phyloP scores from a whole-genome alignment of 2,888 invertebrate species.

The Podotricha telesiphe region DNA sequence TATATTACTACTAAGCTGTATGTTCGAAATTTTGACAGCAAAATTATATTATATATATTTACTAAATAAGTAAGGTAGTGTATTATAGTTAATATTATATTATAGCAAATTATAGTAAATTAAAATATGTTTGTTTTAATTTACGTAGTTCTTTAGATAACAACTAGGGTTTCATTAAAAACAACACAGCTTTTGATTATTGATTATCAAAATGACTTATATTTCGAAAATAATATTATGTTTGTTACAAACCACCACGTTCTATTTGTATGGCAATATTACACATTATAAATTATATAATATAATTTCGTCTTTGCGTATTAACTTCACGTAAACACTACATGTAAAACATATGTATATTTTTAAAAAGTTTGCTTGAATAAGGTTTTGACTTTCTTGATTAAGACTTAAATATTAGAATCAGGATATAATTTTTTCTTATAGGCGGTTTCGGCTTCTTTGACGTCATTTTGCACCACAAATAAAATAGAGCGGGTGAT shows the following conservation, averaged over 20 bases:
- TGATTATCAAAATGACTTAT: neutral
- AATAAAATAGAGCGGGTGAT: neutral
- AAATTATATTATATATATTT: no score
- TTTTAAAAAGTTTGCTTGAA: no score
- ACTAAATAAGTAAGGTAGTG: no score
- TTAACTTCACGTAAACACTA: no score
- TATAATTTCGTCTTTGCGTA: no score
- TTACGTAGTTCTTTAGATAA: neutral
- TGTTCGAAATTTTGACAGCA: no score
- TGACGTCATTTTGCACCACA: neutral
- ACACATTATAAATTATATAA: no score
- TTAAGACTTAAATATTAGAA: neutral
- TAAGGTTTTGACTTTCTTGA: neutral
- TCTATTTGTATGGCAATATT: no score
- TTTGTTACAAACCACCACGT: neutral
- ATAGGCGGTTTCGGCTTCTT: neutral
- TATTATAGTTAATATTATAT: no score
- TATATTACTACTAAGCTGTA: no score
- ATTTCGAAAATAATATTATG: neutral
- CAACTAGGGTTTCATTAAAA: neutral
- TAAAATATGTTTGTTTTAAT: neutral
- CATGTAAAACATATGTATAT: no score
- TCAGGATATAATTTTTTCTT: neutral
- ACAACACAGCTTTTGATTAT: slow-evolving; percentile 1
- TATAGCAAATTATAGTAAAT: no score